A percentile compares a stretch with the other conserved stretches of the same genome.
These are phyloP conservation scores for Sarcophilus harrisii DNA, from an alignment of 2,797 vertebrate genomes.

Conservation along the genomic window DNA sequence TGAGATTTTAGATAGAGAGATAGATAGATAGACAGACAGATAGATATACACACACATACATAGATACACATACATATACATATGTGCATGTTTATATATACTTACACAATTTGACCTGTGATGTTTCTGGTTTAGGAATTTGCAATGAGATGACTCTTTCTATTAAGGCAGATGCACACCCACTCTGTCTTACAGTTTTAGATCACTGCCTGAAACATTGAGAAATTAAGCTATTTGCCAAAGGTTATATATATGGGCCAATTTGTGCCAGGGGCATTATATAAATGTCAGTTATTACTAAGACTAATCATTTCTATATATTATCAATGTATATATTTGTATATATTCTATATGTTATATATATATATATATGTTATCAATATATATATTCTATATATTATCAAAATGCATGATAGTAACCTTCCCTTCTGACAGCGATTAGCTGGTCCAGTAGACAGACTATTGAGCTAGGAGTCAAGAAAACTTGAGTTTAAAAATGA, in stretches of 20 bases:
- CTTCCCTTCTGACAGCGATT: not conserved
- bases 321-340: too few species aligned
- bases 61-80: too few species aligned
- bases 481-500: not conserved
- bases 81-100: not conserved
- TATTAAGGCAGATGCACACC: not conserved
- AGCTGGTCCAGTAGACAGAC: not conserved
- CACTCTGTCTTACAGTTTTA: not conserved
- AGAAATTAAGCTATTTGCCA: not conserved
- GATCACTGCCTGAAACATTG: not conserved
- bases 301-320: not conserved
- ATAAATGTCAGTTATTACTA: not conserved
- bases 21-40: too few species aligned
- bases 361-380: too few species aligned
- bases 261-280: not conserved
- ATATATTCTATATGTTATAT: too few species aligned
- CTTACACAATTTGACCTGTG: not conserved
- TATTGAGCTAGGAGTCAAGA: not conserved
- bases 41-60: too few species aligned
- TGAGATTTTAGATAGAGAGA: not conserved
- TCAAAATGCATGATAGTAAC: not conserved
- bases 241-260: not conserved
- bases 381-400: too few species aligned
- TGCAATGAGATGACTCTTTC: not conserved
- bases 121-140: not conserved